Conservation (phyloP, 2,888 invertebrate genomes). For the Polydrusus tereticollis region DNA sequence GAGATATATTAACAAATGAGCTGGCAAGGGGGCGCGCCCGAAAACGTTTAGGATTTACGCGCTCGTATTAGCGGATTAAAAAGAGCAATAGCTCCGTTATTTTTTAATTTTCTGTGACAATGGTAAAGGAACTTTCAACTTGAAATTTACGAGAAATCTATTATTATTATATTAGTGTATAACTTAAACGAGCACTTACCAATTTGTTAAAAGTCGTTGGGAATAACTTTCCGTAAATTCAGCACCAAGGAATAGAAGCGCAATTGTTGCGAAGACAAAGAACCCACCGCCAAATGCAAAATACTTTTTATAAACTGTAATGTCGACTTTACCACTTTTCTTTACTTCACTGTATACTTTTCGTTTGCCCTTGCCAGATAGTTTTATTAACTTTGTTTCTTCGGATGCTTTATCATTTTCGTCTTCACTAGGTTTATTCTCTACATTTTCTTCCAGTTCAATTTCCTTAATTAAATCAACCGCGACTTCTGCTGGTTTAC, state of each 20-base stretch:
- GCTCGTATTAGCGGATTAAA: too few species aligned
- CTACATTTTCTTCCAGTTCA: conserved; percentile 60
- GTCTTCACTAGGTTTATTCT: conserved; percentile 18
- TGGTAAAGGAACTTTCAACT: too few species aligned
- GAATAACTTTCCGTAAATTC: conserved; percentile 56
- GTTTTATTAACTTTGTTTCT: conserved; percentile 47
- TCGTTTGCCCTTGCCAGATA: conserved; percentile 18
- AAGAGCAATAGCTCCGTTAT: too few species aligned
- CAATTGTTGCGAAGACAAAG: conserved; percentile 52
- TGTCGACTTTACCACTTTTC: conserved; percentile 58
- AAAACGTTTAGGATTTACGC: too few species aligned
- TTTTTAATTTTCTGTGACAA: too few species aligned
- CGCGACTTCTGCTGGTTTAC: conserved; percentile 76
- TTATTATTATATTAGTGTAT: too few species aligned
- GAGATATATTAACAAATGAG: too few species aligned
- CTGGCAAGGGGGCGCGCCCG: too few species aligned
- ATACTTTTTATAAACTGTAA: conserved; percentile 58
- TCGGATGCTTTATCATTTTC: conserved; percentile 37
- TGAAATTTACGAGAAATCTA: too few species aligned
- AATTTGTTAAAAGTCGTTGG: conserved; percentile 56
- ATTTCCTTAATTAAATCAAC: conserved; percentile 66
- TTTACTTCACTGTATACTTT: conserved; percentile 58
- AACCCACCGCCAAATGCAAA: conserved; percentile 59
- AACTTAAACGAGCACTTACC: conserved; percentile 53
- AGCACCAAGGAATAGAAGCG: conserved; percentile 52